Evolutionary conservation across 2,797 vertebrate species (phyloP), one percentile per base, ranked within the genome.

Genomic region (Manis pentadactyla): DNA sequence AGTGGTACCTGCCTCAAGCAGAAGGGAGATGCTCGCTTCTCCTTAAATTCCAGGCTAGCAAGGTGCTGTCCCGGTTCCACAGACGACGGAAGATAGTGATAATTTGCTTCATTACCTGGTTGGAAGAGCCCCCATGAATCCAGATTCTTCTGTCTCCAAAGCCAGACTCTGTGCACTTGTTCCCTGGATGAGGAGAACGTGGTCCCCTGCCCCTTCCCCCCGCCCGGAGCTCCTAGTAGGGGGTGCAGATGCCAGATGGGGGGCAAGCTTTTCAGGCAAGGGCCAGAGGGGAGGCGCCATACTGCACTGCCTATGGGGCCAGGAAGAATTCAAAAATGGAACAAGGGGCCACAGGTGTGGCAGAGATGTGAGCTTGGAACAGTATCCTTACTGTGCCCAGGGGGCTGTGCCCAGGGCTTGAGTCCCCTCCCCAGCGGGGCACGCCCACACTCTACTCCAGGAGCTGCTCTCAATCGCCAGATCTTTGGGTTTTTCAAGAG

Each of bases 1-100:
- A 14, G 39, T 14, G 8, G 23, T 2, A 1, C 29, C 18, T 39
- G 15, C 55, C 31, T 0, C 0, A 0, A 1, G 34, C 17, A 23
- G n/a, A 11, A 14, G 18, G 51, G 78, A 31, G 69, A 25, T 7
- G 37, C n/a, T 34, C 21, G 2, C 12, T 4, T 1, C 1, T 27
- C 37, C 61, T 7, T 31, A 1, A 12, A 2, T 39, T 59, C n/a
- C 53, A 2, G 31, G 10, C 37, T 23, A 19, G 17, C 23, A 3
- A 18, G 4, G 13, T 55, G 61, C 21, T 7, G 55, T n/a, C 77
- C 66, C 34, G 34, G 14, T 53, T 7, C 34, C 34, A 31, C 53
- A 4, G 15, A 39, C 11, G 34, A 39, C 11, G 34, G 31, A 66
- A 59, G 37, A 49, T 14, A 68, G 49, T 17, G 63, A 17, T 19